These are phyloP conservation scores for Poeciliopsis turneri DNA, from an alignment of 2,797 vertebrate genomes.

Conservation along the genomic window DNA sequence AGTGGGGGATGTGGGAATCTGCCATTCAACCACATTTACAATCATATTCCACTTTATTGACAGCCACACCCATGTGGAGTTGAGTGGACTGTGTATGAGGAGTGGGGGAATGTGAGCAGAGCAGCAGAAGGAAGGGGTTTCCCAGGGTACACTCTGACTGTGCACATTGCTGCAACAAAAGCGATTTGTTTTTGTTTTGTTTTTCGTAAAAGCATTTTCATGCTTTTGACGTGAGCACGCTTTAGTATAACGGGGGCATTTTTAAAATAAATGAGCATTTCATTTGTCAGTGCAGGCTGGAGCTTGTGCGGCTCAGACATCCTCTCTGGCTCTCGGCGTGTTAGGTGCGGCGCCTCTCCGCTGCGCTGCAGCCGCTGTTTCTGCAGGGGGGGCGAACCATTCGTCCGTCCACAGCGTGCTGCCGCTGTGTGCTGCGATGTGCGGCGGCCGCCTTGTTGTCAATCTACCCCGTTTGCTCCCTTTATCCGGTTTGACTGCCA, in stretches of 20 bases:
- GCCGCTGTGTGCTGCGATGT: conserved; percentile 24
- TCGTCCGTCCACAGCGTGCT: conserved; percentile 47
- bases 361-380: conserved; percentile 37
- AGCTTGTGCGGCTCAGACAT: conserved; percentile 1
- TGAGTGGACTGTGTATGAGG: neutral
- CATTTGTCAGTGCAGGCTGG: neutral
- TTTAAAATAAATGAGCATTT: neutral
- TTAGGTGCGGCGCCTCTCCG: conserved; percentile 11
- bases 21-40: neutral
- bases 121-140: neutral
- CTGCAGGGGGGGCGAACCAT: conserved; percentile 39
- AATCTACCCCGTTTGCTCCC: conserved; percentile 5
- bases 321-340: conserved; percentile 5
- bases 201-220: too few relatives aligned
- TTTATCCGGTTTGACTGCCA: conserved; percentile 25
- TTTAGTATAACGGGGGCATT: neutral
- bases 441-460: conserved; percentile 13
- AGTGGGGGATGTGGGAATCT: neutral
- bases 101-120: neutral
- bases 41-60: neutral
- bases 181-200: neutral
- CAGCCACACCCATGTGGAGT: neutral
- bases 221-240: too few relatives aligned
- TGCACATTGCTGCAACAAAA: neutral
- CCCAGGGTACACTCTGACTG: neutral